Base-by-base conservation (phyloP, 2,113 vertebrate genomes). In the Dasyornis broadbenti region DNA sequence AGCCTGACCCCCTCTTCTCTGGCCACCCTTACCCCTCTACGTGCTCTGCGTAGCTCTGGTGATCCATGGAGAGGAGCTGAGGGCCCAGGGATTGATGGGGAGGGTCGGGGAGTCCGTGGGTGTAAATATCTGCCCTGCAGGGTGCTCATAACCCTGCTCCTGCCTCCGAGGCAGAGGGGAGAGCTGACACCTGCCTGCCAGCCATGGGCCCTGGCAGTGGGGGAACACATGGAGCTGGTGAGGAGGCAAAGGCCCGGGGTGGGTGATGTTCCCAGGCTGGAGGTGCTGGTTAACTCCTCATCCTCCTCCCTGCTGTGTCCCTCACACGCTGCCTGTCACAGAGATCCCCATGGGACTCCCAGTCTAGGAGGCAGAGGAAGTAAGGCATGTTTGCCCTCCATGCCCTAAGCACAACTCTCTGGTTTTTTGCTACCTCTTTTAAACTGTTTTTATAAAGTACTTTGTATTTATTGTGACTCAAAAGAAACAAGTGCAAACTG, bases 271-370 rank as follows among this genome's bases (percentile, higher is more conserved):
- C 17, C 50, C 37, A 5, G 49, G 53, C 1, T 65, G 42, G 37
- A 37, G 65, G 7, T 3, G 35, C 50, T 73, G 71, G 49, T 39
- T 4, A 54, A 42, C 19, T 33, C 19, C 26, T 56, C 3, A 0
- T 65, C 23, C 45, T 35, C 21, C 37, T 77, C 68, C 28, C 76
- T 57, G 22, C n/a, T 6, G 1, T 3, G 2, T 56, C 59, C 71
- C 21, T 6, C 30, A 15, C 65, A 28, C 0, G 0, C 39, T 50
- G 68, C 50, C 14, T 11, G 8, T 23, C 47, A 5, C 0, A 28
- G n/a, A 27, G 40, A 61, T 52, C 20, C 54, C 70, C 45, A 1
- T 4, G 20, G 71, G 61, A 23, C 45, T 93, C 20, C 70, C 30
- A 13, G 23, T 40, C 33, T 37, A 30, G 69, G 88, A 80, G 82